A percentile compares a stretch with the other conserved stretches of the same genome.
Conservation (phyloP, 1,140 invertebrate species). For the Macrobrachium rosenbergii region DNA sequence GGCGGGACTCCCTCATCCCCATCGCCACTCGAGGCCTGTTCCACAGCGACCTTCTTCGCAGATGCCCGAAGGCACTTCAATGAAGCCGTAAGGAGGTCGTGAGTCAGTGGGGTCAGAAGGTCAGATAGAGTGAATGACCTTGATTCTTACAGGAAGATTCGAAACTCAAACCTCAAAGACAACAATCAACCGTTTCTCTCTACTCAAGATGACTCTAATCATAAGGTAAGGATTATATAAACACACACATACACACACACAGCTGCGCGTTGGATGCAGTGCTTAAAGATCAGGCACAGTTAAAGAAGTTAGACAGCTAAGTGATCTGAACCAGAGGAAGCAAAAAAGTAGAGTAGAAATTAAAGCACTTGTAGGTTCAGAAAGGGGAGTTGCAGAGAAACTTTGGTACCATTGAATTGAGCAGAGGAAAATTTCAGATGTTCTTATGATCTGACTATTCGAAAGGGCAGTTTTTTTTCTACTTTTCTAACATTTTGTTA, state of each 20-base stretch:
- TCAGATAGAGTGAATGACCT: conserved; percentile 24
- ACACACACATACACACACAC: too few relatives aligned
- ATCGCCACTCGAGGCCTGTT: conserved; percentile 38
- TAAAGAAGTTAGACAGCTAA: background rate
- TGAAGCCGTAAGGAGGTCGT: conserved; percentile 3
- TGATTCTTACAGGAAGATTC: conserved; percentile 28
- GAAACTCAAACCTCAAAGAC: conserved; percentile 33
- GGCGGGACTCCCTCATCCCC: conserved; percentile 7
- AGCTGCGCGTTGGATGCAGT: too few relatives aligned
- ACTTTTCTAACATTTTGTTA: too few relatives aligned
- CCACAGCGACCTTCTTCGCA: conserved; percentile 36
- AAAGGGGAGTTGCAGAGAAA: too few relatives aligned
- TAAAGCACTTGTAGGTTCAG: too few relatives aligned
- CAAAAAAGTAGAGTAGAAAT: too few relatives aligned
- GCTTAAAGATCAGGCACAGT: too few relatives aligned
- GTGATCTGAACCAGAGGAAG: background rate
- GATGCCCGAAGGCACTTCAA: conserved; percentile 42
- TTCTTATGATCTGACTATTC: too few relatives aligned
- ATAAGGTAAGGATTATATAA: conserved; percentile 54
- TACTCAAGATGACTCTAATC: conserved; percentile 17
- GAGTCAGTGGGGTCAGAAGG: background rate
- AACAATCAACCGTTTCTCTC: conserved; percentile 45
- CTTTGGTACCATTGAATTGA: too few relatives aligned
- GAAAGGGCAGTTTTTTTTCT: too few relatives aligned
- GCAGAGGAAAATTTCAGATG: too few relatives aligned